phyloP scores from a whole-genome alignment of 2,113 vertebrate species.

The Redunca redunca region DNA sequence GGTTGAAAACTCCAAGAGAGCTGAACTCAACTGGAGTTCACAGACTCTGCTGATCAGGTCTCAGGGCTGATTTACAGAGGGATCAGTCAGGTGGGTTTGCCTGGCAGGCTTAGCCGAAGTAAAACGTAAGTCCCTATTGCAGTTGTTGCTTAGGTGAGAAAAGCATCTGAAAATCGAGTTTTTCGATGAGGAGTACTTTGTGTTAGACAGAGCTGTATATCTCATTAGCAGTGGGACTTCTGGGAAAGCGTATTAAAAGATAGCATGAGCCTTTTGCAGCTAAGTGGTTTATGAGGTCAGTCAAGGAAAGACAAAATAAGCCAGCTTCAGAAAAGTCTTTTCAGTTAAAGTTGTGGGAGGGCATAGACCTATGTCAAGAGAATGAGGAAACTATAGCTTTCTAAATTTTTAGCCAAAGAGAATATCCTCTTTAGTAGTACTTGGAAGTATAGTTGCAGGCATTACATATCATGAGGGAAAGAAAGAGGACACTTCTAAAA shows the following conservation, averaged over 20 bases:
- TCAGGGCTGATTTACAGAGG: neutral
- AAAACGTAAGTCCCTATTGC: neutral
- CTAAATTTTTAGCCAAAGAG: neutral
- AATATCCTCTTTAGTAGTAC: neutral
- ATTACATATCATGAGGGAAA: neutral
- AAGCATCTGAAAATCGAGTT: neutral
- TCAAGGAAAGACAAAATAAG: neutral
- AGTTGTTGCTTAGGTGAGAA: neutral
- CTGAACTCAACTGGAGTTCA: neutral
- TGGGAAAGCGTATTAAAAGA: neutral
- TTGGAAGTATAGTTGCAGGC: neutral
- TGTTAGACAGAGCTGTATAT: neutral
- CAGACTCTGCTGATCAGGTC: neutral
- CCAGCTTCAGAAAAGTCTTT: neutral
- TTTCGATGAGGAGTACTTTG: neutral
- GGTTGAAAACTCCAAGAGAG: neutral
- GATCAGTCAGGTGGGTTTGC: neutral
- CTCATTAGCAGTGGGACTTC: neutral
- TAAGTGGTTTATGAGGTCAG: neutral
- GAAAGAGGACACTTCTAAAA: constrained; percentile 37
- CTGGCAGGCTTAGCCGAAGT: neutral
- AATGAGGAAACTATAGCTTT: neutral
- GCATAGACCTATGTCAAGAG: neutral
- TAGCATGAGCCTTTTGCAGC: neutral
- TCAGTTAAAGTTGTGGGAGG: neutral